A percentile compares a stretch with the other conserved stretches of the same genome.
phyloP scores from a whole-genome alignment of 2,797 vertebrate genomes.

The Helicolenus hilgendorfi region DNA sequence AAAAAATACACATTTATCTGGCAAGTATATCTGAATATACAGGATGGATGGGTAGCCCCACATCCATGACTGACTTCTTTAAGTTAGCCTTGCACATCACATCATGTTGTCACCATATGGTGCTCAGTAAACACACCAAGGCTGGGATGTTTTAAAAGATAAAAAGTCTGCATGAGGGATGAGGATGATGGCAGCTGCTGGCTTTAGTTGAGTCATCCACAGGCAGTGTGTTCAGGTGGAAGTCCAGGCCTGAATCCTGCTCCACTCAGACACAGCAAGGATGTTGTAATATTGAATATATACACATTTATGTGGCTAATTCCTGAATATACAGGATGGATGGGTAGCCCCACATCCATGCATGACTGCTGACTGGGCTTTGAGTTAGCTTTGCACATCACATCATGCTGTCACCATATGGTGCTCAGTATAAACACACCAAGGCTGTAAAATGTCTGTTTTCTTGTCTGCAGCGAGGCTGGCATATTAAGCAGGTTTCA shows the following conservation, averaged over 20 bases:
- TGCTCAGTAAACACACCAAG: background rate
- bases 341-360: background rate
- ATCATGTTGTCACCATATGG: slow-evolving; percentile 28
- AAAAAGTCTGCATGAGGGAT: background rate
- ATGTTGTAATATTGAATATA: background rate
- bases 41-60: background rate
- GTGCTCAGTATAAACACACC: background rate
- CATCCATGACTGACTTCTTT: background rate
- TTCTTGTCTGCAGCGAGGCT: slow-evolving; percentile 18
- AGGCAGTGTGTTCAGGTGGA: slow-evolving; percentile 48
- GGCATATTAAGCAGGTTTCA: slow-evolving; percentile 41
- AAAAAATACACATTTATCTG: background rate
- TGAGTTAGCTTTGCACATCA: background rate
- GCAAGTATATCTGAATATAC: background rate
- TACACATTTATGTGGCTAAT: background rate
- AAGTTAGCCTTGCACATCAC: background rate
- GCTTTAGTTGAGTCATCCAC: slow-evolving; percentile 80
- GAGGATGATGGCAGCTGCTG: slow-evolving; percentile 28
- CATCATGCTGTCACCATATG: slow-evolving; percentile 24
- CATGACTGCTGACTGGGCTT: slow-evolving; percentile 5
- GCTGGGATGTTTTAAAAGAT: background rate
- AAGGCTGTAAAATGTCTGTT: background rate
- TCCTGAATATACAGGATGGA: no score
- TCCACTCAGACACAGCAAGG: background rate
- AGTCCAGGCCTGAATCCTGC: slow-evolving; percentile 7